Conservation (phyloP, 2,113 vertebrate species). For the Catagonus wagneri region DNA sequence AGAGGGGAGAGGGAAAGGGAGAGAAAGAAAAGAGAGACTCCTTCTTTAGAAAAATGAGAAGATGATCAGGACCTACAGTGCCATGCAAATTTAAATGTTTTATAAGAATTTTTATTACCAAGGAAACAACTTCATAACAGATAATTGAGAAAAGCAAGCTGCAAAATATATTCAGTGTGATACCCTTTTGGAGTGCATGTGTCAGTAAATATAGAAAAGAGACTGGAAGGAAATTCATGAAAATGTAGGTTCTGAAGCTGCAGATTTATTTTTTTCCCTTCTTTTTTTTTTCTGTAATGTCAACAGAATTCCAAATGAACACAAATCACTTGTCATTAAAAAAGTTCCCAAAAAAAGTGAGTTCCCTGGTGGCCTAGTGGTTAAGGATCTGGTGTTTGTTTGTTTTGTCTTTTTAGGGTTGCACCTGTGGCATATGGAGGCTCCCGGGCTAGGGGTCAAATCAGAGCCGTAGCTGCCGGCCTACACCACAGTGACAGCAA, state of each 20-base stretch:
- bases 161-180: background rate
- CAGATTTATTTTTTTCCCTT: background rate
- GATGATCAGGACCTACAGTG: background rate
- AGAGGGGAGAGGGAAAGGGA: no score
- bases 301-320: slow-evolving; percentile 2
- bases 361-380: no score
- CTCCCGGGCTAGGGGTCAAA: no score
- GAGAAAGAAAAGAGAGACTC: background rate
- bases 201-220: background rate
- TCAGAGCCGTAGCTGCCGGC: no score
- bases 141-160: slow-evolving; percentile 24
- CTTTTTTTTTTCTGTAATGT: slow-evolving; percentile 19
- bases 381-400: no score
- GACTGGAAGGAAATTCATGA: background rate
- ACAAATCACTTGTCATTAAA: background rate
- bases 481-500: no score
- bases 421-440: no score
- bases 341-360: no score
- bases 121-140: slow-evolving; percentile 41
- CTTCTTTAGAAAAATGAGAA: background rate
- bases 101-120: slow-evolving; percentile 27
- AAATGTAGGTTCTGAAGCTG: background rate
- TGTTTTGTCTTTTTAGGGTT: no score
- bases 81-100: slow-evolving; percentile 47
- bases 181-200: background rate